Evolutionary conservation across 2,113 vertebrate genomes (phyloP), one percentile per base, ranked within the genome.

Genomic region (Antechinus stuartii): DNA sequence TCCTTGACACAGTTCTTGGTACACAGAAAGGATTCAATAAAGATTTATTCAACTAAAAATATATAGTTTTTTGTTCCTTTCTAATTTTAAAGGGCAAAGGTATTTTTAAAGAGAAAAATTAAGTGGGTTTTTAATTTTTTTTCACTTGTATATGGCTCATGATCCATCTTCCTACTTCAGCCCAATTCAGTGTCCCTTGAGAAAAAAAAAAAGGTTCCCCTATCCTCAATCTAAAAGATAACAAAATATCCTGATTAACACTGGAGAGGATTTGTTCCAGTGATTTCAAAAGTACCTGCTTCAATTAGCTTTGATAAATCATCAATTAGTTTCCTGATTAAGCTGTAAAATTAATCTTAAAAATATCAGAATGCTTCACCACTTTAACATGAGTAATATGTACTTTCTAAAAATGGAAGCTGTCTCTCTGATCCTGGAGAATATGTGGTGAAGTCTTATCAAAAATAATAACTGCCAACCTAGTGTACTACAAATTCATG

Each of bases 291-390:
- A 84, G 35, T 84, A 84, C 19, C 16, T 84, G 68, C 35, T 84
- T 84, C 68, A 84, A 84, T 84, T 84, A 42, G 68, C n/a, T 84
- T 84, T 84, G 68, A 84, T 84, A 84, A 84, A 84, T 84, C n/a
- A 84, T 84, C 68, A 84, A 84, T 84, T 84, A 42, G n/a, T 84
- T 84, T 84, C 68, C 68, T 84, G 68, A 84, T 84, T 84, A 23
- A 84, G 68, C 68, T 84, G n/a, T 84, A 84, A 84, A 84, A 84
- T 84, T 84, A 84, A 84, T 84, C n/a, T 84, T 84, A 84, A 84
- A 84, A 84, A 84, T 84, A 84, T 42, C 68, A 84, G n/a, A 84
- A 84, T 42, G 68, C 19, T 42, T 84, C 68, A 84, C 68, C n/a
- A 84, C 68, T 84, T 42, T 84, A 84, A 84, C 19, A 84, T 68